These are phyloP conservation scores for Tauraco erythrolophus DNA, from an alignment of 2,113 vertebrate species.

Conservation along the genomic window DNA sequence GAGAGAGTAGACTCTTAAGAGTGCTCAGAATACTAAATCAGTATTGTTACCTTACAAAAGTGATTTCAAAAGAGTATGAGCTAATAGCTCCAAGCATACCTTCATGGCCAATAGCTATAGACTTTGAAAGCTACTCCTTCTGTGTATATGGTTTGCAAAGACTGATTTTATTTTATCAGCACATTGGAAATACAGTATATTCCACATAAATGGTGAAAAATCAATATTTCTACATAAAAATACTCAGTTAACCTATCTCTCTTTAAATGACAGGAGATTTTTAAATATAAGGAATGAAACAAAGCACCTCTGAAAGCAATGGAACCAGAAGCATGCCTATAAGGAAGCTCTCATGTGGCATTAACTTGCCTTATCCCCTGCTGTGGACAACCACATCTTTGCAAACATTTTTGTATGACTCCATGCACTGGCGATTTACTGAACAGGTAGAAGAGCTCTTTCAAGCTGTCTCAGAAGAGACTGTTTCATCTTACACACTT, in stretches of 20 bases:
- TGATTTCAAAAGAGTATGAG: neutral
- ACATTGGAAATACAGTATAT: neutral
- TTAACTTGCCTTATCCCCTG: neutral
- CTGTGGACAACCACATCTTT: neutral
- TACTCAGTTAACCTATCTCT: neutral
- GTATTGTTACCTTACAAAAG: neutral
- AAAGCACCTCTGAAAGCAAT: neutral
- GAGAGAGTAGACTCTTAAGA: neutral
- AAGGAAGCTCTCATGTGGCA: neutral
- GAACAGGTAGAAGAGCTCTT: neutral
- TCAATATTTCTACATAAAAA: neutral
- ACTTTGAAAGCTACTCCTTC: neutral
- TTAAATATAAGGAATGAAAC: neutral
- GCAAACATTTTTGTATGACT: neutral
- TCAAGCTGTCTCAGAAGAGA: neutral
- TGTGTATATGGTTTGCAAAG: neutral
- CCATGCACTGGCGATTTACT: neutral
- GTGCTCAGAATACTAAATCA: neutral
- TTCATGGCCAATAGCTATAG: neutral
- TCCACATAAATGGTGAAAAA: neutral
- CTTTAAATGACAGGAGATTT: neutral
- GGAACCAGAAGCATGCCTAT: neutral
- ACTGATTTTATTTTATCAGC: neutral
- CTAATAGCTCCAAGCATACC: neutral
- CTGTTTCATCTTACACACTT: neutral